Base-by-base conservation (phyloP, 2,113 vertebrate species). In the Macquaria ambigua region DNA sequence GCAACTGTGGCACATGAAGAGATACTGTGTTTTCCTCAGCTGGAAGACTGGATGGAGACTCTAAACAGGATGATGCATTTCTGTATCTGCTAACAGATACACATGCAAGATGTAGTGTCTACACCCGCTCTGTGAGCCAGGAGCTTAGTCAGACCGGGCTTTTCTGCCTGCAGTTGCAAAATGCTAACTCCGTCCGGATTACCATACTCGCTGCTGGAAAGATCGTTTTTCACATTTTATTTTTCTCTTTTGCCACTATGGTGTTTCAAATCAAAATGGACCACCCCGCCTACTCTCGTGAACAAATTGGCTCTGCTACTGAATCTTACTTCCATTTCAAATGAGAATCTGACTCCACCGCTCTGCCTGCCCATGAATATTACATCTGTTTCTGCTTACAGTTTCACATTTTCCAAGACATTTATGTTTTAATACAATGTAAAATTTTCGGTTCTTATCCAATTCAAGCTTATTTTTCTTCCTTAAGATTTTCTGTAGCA, bases 151-250 rank as follows among this genome's bases (percentile, higher is more conserved):
- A 89, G 75, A 62, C 11, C 1, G 12, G 69, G 63, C 20, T 86
- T 90, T 89, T 92, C 77, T 92, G 89, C 89, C 84, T 80, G 77
- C 82, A 66, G 75, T 73, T 81, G 78, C 84, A 89, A 90, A 91
- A 87, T 87, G 83, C 77, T 67, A 90, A 90, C 79, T 79, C 78
- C 6, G n/a, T 77, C 76, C 58, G 81, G 76, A 91, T 89, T 90
- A 90, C 75, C 90, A 89, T 89, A 89, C 70, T 31, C 3, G 7
- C 68, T 73, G 85, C 83, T 48, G 68, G 79, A 85, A 61, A 84
- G 84, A 85, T 86, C 52, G 63, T 86, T 89, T 89, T 87, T 91
- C 86, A 89, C 89, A 64, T 89, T 91, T 86, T 83, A 79, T 89
- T 89, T 79, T 81, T 68, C 46, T 55, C 37, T 46, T 70, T 79